A percentile compares a stretch with the other conserved stretches of the same genome.
Conservation (phyloP, 2,113 vertebrate genomes). For the Tor tambroides region DNA sequence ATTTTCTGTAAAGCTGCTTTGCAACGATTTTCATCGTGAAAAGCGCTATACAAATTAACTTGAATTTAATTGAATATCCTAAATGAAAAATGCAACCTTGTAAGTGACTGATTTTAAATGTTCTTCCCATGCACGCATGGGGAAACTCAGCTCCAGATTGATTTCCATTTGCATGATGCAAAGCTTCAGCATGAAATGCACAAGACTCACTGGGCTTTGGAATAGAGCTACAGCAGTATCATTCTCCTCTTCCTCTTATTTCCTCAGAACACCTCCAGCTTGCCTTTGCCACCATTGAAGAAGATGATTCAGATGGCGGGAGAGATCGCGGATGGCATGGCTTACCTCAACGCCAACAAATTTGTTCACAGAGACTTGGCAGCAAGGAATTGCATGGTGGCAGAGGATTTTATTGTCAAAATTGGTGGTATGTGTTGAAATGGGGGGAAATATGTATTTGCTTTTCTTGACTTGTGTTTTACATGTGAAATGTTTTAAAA, state of each 20-base stretch:
- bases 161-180: not conserved
- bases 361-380: conserved; percentile 98
- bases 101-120: not conserved
- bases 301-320: conserved; percentile 99
- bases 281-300: conserved; percentile 89
- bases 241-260: not conserved
- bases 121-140: not conserved
- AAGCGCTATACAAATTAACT: no score
- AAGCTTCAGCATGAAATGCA: not conserved
- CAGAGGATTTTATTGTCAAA: conserved; percentile 95
- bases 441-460: not conserved
- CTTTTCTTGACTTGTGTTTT: not conserved
- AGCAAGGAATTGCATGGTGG: conserved; percentile 98
- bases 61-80: not conserved
- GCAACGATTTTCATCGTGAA: no score
- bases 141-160: not conserved
- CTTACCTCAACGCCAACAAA: conserved; percentile 98
- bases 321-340: conserved; percentile 97
- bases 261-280: conserved; percentile 80
- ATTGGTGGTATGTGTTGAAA: conserved; percentile 85
- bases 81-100: not conserved
- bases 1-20: no score
- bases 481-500: not conserved
- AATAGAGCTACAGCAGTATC: not conserved
- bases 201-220: not conserved